Evolutionary conservation across 64 coral and sea anemone species (phyloP).

Genomic region (Exaiptasia diaphana): DNA sequence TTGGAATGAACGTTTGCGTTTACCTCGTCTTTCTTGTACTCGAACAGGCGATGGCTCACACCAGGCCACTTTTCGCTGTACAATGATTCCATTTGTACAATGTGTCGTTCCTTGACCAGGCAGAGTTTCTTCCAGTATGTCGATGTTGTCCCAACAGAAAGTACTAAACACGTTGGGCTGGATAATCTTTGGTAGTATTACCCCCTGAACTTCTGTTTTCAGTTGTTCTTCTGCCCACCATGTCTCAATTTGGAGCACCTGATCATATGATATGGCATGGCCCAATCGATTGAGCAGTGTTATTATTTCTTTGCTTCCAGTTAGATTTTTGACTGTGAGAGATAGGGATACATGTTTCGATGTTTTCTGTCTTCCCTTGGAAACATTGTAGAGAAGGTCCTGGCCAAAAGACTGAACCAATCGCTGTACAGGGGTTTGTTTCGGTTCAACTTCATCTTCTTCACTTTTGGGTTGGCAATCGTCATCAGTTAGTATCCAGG

Average conservation of each 20-base stretch:
- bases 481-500: not conserved
- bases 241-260: conserved; percentile 21
- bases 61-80: conserved; percentile 4
- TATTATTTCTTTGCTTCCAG: conserved; percentile 23
- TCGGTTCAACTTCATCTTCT: not conserved
- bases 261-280: conserved; percentile 43
- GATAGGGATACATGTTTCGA: not conserved
- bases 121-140: not conserved
- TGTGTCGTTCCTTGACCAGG: not conserved
- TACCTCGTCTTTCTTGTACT: not conserved
- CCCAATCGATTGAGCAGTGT: conserved; percentile 52
- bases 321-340: conserved; percentile 8
- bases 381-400: not conserved
- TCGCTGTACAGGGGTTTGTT: not conserved
- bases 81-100: conserved; percentile 6
- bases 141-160: conserved; percentile 1
- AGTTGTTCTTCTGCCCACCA: not conserved
- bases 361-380: conserved; percentile 2
- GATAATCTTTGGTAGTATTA: conserved; percentile 8
- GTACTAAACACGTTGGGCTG: not conserved
- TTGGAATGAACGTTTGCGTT: conserved; percentile 1
- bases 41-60: not conserved
- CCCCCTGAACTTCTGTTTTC: not conserved
- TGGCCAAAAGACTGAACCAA: not conserved
- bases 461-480: not conserved